phyloP scores from a whole-genome alignment of 2,113 vertebrate species.

The Mus spicilegus region DNA sequence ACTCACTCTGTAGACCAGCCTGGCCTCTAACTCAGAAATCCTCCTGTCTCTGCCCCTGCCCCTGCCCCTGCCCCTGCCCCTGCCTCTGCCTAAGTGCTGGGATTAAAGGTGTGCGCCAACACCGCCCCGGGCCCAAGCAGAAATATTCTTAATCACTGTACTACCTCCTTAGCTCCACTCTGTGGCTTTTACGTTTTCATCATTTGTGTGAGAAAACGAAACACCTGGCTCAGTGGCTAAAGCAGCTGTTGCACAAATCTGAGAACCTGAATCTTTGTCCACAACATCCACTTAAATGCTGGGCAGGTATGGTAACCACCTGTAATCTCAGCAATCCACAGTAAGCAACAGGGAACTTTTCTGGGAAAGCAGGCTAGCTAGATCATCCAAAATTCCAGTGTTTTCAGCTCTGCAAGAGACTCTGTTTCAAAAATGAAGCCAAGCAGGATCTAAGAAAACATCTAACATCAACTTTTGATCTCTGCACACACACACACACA shows the following conservation, averaged over 20 bases:
- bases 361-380: not conserved
- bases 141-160: not conserved
- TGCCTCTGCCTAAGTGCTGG: too few relatives aligned
- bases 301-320: not conserved
- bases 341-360: not conserved
- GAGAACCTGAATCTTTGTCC: not conserved
- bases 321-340: not conserved
- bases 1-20: too few relatives aligned
- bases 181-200: not conserved
- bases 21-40: too few relatives aligned
- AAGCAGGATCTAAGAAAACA: not conserved
- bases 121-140: too few relatives aligned
- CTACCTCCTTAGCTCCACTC: not conserved
- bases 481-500: not conserved
- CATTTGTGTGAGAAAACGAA: conserved; percentile 4
- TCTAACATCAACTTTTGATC: not conserved
- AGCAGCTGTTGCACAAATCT: not conserved
- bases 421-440: not conserved
- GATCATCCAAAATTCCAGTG: too few relatives aligned
- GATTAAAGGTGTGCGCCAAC: too few relatives aligned
- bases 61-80: too few relatives aligned
- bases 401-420: not conserved
- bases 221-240: not conserved
- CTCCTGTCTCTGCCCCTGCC: too few relatives aligned
- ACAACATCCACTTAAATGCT: not conserved